phyloP scores from a whole-genome alignment of 92 coral and sea anemone genomes.

The Porites evermanni region DNA sequence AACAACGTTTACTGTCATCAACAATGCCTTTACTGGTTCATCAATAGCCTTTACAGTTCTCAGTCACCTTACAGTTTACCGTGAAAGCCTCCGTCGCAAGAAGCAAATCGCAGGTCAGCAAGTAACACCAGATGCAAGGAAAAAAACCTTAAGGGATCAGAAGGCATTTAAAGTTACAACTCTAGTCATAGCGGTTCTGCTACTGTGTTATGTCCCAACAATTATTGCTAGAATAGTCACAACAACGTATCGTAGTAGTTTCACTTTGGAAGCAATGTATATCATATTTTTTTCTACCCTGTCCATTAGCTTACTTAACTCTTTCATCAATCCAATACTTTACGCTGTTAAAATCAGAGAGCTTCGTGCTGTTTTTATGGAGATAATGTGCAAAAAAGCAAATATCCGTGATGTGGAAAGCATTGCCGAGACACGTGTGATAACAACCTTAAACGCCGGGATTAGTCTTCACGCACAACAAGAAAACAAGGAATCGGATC shows the following conservation, averaged over 20 bases:
- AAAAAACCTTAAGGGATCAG: neutral
- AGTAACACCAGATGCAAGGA: constrained; percentile 11
- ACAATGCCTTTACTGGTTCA: neutral
- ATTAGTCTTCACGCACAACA: too few relatives aligned
- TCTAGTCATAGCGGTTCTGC: neutral
- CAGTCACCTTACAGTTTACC: neutral
- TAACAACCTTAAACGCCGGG: too few relatives aligned
- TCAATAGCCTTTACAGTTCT: neutral
- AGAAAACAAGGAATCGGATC: too few relatives aligned
- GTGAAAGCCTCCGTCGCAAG: neutral
- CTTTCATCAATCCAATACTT: neutral
- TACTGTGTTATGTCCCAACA: neutral
- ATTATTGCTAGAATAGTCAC: neutral
- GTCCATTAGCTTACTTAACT: neutral
- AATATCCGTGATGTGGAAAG: too few relatives aligned
- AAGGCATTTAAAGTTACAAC: neutral
- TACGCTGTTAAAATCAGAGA: neutral
- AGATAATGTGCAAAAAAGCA: neutral
- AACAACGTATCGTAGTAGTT: neutral
- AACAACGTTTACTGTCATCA: neutral
- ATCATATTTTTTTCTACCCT: neutral
- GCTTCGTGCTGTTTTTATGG: neutral
- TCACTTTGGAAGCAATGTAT: too few relatives aligned
- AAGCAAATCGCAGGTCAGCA: constrained; percentile 6
- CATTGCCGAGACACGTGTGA: too few relatives aligned